Evolutionary conservation across 2,797 vertebrate genomes (phyloP), one percentile per base, ranked within the genome.

Genomic region (Gallinago nigripennis): DNA sequence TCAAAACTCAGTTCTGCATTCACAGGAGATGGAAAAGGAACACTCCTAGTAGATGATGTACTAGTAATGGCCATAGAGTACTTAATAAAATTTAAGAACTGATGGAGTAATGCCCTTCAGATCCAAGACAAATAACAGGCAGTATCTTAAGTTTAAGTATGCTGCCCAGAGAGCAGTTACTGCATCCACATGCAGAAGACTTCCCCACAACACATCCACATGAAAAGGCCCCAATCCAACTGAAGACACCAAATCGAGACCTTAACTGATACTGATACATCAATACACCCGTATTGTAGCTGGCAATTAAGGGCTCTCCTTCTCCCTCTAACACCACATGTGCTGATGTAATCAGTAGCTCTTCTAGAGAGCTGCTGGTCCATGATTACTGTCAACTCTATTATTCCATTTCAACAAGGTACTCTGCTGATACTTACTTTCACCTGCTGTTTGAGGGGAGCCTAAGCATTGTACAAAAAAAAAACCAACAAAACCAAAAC

Each of bases 221-320:
- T 8, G 16, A 33, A 56, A 68, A 76, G 5, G 16, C 37, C 17
- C 24, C 48, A 48, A 2, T 10, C 17, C 65, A 71, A 60, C 16
- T 4, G 4, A 35, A 75, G 35, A 35, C 50, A 64, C 16, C 61
- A 48, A 79, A 82, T 12, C 1, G 3, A 64, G 39, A 75, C 27
- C 39, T 48, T 30, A 48, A 45, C 39, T 53, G 19, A 53, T 8
- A 17, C 3, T 30, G 37, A 39, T 37, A 1, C 12, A 19, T 28
- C 75, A 56, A 1, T 5, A 43, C 7, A 24, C 1, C 19, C 54
- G 45, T 8, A 43, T 1, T n/a, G 30, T 1, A 84, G 48, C 18
- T 1, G 1, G 19, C 11, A 48, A 5, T 27, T 60, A 60, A 81
- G 35, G 39, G 41, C 28, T 68, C 20, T 71, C 27, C 39, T 86